phyloP scores from a whole-genome alignment of 2,113 vertebrate species.

The Australoheros scitulus region DNA sequence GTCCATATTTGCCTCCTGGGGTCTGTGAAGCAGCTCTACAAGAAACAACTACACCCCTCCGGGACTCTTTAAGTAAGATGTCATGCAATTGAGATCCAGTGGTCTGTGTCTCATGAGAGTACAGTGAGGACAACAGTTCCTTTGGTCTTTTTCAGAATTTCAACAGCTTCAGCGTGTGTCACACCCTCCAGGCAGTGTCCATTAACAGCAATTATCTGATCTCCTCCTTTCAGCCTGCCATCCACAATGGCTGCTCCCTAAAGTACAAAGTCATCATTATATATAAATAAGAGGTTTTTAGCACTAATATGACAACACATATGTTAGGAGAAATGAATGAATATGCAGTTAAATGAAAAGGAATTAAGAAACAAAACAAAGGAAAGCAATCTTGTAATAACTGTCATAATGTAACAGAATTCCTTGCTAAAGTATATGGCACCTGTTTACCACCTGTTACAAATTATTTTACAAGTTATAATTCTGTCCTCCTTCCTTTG shows the following conservation, averaged over 20 bases:
- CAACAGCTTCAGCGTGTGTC: slow-evolving; percentile 90
- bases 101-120: slow-evolving; percentile 80
- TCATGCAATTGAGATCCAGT: background rate
- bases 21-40: background rate
- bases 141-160: slow-evolving; percentile 89
- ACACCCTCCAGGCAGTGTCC: slow-evolving; percentile 90
- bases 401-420: background rate
- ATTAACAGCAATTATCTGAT: slow-evolving; percentile 94
- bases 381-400: background rate
- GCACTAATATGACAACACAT: background rate
- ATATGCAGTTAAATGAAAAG: background rate
- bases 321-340: background rate
- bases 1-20: background rate
- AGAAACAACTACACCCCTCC: background rate
- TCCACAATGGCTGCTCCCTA: slow-evolving; percentile 94
- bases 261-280: background rate
- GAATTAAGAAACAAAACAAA: background rate
- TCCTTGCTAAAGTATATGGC: background rate
- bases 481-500: background rate
- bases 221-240: slow-evolving; percentile 87
- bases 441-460: background rate
- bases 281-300: background rate
- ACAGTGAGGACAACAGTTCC: slow-evolving; percentile 88
- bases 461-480: background rate
- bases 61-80: background rate